phyloP scores from a whole-genome alignment of 2,888 invertebrate species.

The Amphiduros pacificus region DNA sequence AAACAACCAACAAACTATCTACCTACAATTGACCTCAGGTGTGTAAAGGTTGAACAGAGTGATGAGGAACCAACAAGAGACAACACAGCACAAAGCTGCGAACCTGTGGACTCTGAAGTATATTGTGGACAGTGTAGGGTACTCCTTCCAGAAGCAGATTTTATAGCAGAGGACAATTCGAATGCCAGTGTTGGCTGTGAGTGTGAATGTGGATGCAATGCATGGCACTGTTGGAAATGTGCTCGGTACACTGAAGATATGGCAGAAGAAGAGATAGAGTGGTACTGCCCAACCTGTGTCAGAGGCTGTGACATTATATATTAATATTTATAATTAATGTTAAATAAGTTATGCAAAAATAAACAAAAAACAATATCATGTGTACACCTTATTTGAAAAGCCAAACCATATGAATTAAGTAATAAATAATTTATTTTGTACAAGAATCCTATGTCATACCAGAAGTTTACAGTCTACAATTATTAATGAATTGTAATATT shows the following conservation, averaged over 20 bases:
- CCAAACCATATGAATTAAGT: too few species aligned
- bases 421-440: too few species aligned
- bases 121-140: not conserved
- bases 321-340: not conserved
- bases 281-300: not conserved
- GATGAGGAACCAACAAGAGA: not conserved
- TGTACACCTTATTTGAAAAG: too few species aligned
- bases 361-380: too few species aligned
- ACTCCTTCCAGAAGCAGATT: not conserved
- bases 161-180: not conserved
- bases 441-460: too few species aligned
- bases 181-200: conserved; percentile 11
- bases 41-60: not conserved
- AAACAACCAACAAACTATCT: not conserved
- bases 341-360: too few species aligned
- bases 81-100: not conserved
- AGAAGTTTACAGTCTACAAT: too few species aligned
- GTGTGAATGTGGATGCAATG: conserved; percentile 3
- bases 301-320: not conserved
- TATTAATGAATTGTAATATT: too few species aligned
- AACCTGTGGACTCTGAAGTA: not conserved
- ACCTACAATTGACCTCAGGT: not conserved
- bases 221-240: conserved; percentile 11
- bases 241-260: not conserved
- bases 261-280: not conserved